Percentiles rank a stretch among this genome's conserved stretches.
Conservation (phyloP, 2,888 invertebrate species). For the Diploptera punctata region DNA sequence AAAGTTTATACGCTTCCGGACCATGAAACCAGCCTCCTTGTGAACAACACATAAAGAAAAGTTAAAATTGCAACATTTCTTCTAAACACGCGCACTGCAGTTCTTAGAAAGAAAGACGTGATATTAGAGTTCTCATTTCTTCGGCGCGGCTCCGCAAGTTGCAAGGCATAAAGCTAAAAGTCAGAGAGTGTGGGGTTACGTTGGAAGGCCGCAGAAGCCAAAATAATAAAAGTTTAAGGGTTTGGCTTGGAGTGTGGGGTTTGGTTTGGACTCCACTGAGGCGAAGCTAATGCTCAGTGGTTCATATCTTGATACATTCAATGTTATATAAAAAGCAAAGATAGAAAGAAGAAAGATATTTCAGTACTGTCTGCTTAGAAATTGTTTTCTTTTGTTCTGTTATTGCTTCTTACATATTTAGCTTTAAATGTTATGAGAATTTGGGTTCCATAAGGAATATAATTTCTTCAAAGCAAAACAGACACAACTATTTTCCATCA, state of each 20-base stretch:
- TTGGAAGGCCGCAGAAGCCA: constrained; percentile 27
- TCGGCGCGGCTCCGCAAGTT: constrained; percentile 14
- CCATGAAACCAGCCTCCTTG: too few species aligned
- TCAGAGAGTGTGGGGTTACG: neutral
- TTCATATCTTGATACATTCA: constrained; percentile 19
- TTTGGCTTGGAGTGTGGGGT: constrained; percentile 17
- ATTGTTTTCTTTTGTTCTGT: neutral
- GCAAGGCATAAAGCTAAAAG: constrained; percentile 22
- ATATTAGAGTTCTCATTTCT: constrained; percentile 28
- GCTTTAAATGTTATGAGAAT: neutral
- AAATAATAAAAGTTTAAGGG: constrained; percentile 33
- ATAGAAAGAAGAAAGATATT: neutral
- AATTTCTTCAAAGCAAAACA: neutral
- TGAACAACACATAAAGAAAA: too few species aligned
- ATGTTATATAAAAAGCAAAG: neutral
- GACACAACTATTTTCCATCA: too few species aligned
- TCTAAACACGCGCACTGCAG: too few species aligned
- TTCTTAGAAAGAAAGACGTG: too few species aligned
- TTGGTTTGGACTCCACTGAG: constrained; percentile 18
- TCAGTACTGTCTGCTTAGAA: neutral
- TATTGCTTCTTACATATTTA: too few species aligned
- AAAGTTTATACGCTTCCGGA: too few species aligned
- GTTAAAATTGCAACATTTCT: too few species aligned
- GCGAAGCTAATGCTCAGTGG: constrained; percentile 27
- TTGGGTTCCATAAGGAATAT: neutral